Evolutionary conservation across 2,113 vertebrate species (phyloP).

Genomic region (Pterocles orientalis): DNA sequence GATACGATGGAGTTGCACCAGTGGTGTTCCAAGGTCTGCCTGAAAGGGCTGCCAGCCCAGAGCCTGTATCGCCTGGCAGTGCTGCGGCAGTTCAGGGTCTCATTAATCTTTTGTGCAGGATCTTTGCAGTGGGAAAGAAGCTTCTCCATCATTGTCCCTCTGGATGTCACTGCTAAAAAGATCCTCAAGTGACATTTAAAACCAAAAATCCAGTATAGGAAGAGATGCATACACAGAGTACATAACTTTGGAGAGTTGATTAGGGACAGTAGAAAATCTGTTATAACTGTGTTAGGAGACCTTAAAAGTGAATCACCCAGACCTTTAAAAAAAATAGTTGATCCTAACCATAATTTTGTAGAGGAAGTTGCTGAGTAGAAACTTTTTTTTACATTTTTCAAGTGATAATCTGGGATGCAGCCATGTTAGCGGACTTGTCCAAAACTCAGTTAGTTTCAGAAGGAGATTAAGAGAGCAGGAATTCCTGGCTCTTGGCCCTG

Average conservation of each 20-base stretch:
- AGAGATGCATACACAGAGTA: background rate
- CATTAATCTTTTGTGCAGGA: background rate
- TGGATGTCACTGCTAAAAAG: background rate
- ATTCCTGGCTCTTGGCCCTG: constrained; percentile 36
- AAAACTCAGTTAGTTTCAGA: background rate
- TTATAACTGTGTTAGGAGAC: background rate
- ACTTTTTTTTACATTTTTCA: constrained; percentile 5
- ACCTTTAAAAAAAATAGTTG: background rate
- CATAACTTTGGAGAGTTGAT: background rate
- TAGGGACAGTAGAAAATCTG: background rate
- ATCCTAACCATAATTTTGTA: background rate
- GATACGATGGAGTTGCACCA: background rate
- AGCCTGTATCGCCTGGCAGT: background rate
- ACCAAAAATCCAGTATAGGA: background rate
- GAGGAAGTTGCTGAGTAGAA: constrained; percentile 26
- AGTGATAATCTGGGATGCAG: background rate
- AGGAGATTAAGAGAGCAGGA: constrained; percentile 21
- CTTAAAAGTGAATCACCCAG: background rate
- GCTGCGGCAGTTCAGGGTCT: background rate
- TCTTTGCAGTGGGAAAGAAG: background rate
- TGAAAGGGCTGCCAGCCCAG: accelerated
- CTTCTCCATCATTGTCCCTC: background rate
- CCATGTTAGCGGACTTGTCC: background rate
- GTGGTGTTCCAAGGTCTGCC: background rate
- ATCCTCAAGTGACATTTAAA: background rate